Base-by-base conservation (phyloP, 2,888 invertebrate species). In the Cataglyphis altisquamis region DNA sequence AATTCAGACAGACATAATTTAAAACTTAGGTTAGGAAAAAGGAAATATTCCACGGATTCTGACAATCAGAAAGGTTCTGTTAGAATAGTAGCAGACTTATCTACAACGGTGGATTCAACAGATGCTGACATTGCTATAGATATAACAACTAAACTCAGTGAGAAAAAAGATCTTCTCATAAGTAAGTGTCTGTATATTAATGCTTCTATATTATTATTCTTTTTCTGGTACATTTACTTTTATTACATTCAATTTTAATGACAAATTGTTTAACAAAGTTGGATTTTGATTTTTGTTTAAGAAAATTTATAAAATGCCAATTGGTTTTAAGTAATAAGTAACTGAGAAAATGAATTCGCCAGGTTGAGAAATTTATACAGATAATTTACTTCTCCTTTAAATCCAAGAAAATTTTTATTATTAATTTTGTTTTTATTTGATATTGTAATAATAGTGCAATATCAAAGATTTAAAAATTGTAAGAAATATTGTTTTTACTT, bases 151-250 rank as follows among this genome's bases (percentile, higher is more conserved):
- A 98, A 98, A 93, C 95, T 98, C 45, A 95, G 95, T 83, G 98
- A 98, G 94, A 96, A 97, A 90, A 97, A 98, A 89, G 96, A 96
- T 92, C 96, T 96, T 66, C 96, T 98, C 91, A 95, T 98, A 92
- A 95, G 98, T 97, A 95, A 95, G 96, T 94, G 87, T 83, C 21
- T 67, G 6, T 36, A 25, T 12, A 4, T 45, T 41, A 12, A 18
- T 55, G 21, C 9, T 48, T 36, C 36, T 75, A 25, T 60, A 63
- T 32, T 64, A 29, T 12, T 52, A 29, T 29, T 72, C 3, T 72
- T 12, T 68, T 63, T 48, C 21, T 25, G 12, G 0, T 18, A 9
- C 9, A 63, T 62, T 32, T 10, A 57, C 1, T 25, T 57, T n/a
- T 29, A 77, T 55, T 77, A n/a, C 15, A 21, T 66, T 63, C 39